Percentiles rank a stretch among this genome's conserved stretches.
These are phyloP conservation scores for Platyrinchus mystaceus DNA, from an alignment of 2,797 vertebrate genomes.

Conservation along the genomic window DNA sequence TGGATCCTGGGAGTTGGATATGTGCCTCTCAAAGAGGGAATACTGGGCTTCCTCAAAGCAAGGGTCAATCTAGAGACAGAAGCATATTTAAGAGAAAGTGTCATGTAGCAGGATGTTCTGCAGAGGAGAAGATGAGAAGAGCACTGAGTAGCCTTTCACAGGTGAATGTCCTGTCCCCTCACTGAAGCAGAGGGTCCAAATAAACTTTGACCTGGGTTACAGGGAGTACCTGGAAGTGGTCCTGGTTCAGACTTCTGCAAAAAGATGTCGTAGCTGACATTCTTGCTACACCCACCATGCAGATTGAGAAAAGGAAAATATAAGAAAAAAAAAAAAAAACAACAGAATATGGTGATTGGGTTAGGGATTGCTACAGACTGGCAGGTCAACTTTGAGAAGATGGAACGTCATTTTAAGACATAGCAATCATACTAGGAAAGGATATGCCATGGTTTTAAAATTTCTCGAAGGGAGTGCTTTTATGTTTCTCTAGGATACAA, in stretches of 20 bases:
- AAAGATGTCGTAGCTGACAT: not conserved
- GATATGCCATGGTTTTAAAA: not conserved
- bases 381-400: not conserved
- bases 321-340: not conserved
- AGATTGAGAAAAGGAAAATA: not conserved
- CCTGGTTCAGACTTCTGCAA: not conserved
- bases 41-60: not conserved
- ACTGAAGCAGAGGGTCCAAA: not conserved
- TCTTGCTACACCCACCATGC: not conserved
- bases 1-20: not conserved
- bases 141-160: not conserved
- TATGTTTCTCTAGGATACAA: not conserved
- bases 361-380: not conserved
- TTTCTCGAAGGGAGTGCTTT: not conserved
- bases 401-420: not conserved
- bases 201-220: not conserved
- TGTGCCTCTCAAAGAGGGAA: not conserved
- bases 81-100: not conserved
- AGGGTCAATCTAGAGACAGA: not conserved
- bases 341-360: not conserved
- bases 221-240: not conserved
- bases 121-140: not conserved
- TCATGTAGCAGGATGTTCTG: not conserved
- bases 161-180: not conserved
- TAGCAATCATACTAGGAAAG: not conserved